A percentile compares a stretch with the other conserved stretches of the same genome.
These are phyloP conservation scores for Baryphthengus martii DNA, from an alignment of 2,113 vertebrate genomes.

Conservation along the genomic window DNA sequence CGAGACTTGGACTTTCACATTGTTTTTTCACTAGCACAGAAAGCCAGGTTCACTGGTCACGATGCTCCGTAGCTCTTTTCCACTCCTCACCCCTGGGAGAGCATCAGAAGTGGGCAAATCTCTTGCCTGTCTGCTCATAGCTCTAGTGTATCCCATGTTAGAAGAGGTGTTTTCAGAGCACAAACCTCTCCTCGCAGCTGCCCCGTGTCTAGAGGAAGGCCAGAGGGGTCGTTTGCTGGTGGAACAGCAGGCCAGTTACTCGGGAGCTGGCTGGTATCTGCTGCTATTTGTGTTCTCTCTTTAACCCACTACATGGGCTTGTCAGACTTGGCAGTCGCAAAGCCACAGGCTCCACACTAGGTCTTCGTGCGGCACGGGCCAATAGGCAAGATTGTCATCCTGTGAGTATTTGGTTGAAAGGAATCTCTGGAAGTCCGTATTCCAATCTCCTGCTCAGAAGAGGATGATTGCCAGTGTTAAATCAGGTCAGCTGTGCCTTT, in stretches of 20 bases:
- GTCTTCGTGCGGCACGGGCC: not conserved
- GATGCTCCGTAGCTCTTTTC: not conserved
- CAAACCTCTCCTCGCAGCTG: not conserved
- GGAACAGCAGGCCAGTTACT: not conserved
- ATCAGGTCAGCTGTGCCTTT: not conserved
- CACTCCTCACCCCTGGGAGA: not conserved
- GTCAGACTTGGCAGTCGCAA: not conserved
- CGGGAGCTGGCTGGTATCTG: not conserved
- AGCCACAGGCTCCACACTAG: not conserved
- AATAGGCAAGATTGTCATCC: not conserved
- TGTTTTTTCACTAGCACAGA: not conserved
- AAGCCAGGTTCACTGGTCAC: not conserved
- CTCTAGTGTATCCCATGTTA: not conserved
- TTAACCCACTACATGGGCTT: not conserved
- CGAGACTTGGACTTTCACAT: not conserved
- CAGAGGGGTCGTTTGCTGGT: not conserved
- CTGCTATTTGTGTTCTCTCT: not conserved
- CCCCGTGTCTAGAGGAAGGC: fast-evolving
- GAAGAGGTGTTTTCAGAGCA: not conserved
- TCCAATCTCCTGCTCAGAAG: not conserved
- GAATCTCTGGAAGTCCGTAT: not conserved
- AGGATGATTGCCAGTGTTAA: not conserved
- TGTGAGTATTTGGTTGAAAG: not conserved
- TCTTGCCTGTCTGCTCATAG: not conserved
- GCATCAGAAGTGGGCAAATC: not conserved